Base-by-base conservation (phyloP, 2,888 invertebrate species). In the Amiota communis region DNA sequence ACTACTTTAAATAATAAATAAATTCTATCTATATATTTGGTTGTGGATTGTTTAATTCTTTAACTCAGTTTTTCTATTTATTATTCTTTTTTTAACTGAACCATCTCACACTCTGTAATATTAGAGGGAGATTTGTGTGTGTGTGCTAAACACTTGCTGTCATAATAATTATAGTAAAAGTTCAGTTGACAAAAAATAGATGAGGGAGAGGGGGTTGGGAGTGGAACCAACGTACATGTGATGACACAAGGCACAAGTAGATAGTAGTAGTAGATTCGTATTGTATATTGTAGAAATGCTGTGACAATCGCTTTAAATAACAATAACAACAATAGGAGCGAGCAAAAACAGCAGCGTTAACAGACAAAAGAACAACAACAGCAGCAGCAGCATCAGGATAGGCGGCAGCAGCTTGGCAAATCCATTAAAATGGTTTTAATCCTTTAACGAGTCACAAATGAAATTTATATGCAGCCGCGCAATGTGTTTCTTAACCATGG, bases 401-500 rank as follows among this genome's bases (percentile, higher is more conserved):
- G 47, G 20, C 65, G 83, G 81, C 86, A 85, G 83, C 83, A 84
- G 86, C 83, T 83, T 83, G 86, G 82, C 82, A 87, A 87, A 88
- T 87, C 87, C 87, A 87, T 87, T 88, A 88, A 88, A 88, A 88
- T 85, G 78, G 80, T 81, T 85, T 86, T 88, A 87, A 87, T 87
- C 88, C 88, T 86, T 87, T 87, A 86, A 87, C 87, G 85, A 86
- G 83, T 81, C 82, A 80, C 84, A 81, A 85, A 85, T 79, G 70
- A 61, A 70, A 70, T 70, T 70, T 61, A 61, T 23, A 59, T 59
- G 59, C 59, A 20, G 20, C 36, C 36, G 36, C 57, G 57, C 57
- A 20, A 59, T 59, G 57, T 59, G 17, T 15, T 57, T 10, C 15
- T 57, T 10, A 71, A 46, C 13, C 72, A 36, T 15, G 46, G 46